Base-by-base conservation (phyloP, 2,888 invertebrate genomes). In the Molorchus minor region DNA sequence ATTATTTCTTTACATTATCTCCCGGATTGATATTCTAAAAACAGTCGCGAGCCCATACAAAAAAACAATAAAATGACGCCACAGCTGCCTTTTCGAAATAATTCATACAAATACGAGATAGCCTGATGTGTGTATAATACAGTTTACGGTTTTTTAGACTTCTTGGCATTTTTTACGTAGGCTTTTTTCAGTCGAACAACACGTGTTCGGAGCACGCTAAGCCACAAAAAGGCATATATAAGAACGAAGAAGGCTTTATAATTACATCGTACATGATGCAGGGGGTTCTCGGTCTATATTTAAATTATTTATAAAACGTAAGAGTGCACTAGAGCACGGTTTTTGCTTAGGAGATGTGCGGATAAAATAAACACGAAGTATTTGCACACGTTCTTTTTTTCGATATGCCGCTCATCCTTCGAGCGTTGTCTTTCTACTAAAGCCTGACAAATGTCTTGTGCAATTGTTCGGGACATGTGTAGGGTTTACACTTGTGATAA, bases 61-160 rank as follows among this genome's bases (percentile, higher is more conserved):
- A 70, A 69, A 71, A 71, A 71, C 68, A 68, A 69, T 68, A 63
- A 59, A 56, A 56, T 58, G 65, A 59, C 63, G 60, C 49, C 63
- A 53, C 69, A 71, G 69, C 71, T 71, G 71, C 60, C 63, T 68
- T 59, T 63, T 62, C 64, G 61, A 70, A 70, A 69, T 69, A 69
- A 70, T 70, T 65, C 65, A 65, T 65, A 56, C 62, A 65, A 65
- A 65, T 65, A 65, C 59, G 61, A 61, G 58, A 61, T 58, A 62
- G 47, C 59, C 57, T 63, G 61, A 64, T 64, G 64, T 61, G 61
- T 59, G 54, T 58, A 56, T 61, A 56, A 58, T 64, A 61, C 54
- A 61, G 56, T 61, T 61, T 64, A 59, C 62, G 56, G 62, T 65
- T 65, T 69, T 66, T 66, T 58, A 55, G 56, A 58, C 54, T 61